Percentiles rank a stretch among this genome's conserved stretches.
phyloP scores from a whole-genome alignment of 2,113 vertebrate species.

The Jaculus jaculus region DNA sequence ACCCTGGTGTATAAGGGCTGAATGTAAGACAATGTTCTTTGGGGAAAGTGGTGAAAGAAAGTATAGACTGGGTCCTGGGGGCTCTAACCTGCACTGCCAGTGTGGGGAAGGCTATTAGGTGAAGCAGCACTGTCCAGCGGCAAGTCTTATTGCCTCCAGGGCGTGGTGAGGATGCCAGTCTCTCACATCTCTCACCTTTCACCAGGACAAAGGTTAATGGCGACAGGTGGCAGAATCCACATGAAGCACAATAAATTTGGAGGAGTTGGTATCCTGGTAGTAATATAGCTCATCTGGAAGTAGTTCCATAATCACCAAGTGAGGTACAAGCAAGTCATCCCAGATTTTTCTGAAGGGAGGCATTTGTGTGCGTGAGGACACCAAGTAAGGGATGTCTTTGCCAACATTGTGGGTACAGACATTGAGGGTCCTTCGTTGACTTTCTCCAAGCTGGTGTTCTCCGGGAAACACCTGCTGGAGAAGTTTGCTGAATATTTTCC shows the following conservation, averaged over 20 bases:
- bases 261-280: not conserved
- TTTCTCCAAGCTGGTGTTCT: not conserved
- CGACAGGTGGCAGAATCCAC: not conserved
- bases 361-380: not conserved
- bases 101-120: not conserved
- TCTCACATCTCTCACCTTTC: not conserved
- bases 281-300: not conserved
- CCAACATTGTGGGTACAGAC: not conserved
- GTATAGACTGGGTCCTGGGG: not conserved
- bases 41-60: not conserved
- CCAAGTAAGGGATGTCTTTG: not conserved
- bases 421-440: not conserved
- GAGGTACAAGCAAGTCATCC: not conserved
- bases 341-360: not conserved
- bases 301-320: not conserved
- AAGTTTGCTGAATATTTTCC: not conserved
- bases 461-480: not conserved
- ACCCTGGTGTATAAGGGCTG: not conserved
- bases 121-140: not conserved
- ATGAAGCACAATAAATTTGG: not conserved
- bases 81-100: not conserved
- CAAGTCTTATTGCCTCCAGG: not conserved
- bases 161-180: not conserved
- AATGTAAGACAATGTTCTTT: not conserved
- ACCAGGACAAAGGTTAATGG: not conserved